Base-by-base conservation (phyloP, 2,113 vertebrate genomes). In the Elaphurus davidianus region DNA sequence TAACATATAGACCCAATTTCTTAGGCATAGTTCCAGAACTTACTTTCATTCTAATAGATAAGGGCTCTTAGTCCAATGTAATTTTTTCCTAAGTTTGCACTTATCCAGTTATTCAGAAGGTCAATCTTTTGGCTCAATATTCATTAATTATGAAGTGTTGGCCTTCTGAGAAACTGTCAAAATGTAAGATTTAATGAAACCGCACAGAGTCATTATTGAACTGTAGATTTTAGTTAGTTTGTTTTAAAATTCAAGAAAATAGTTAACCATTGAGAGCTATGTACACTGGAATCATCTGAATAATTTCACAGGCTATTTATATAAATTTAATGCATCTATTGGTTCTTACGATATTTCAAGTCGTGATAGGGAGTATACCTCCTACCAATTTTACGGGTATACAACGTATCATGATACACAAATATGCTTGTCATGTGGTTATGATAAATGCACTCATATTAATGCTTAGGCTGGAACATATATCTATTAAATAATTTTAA, bases 31-130 rank as follows among this genome's bases (percentile, higher is more conserved):
- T 93, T 98, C 84, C 91, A 98, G 92, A 90, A 98, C 89, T 97
- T 92, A 55, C 97, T 95, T 90, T 93, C 97, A 74, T 98, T 97
- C 96, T 87, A 95, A 95, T 98, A 96, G 93, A 97, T 87, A 98
- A 98, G 2, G 64, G 89, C 28, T 94, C 91, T 93, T 91, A 95
- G 93, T 81, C 6, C 52, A 45, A 84, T 98, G 88, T 60, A 86
- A 84, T 57, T 71, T 93, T 94, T 85, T 74, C 91, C 94, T 86
- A 88, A 81, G 76, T 97, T 98, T 95, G 36, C 47, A 40, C 28
- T 81, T 81, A 87, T 95, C 36, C 62, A 84, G 83, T 94, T 59
- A 89, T 94, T 96, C 93, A 96, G 91, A 94, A 97, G 82, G 87
- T 87, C 89, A 57, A 0, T 3, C 14, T 97, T 96, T 67, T 93